These are phyloP conservation scores for Pygoscelis adeliae DNA, from an alignment of 2,113 vertebrate genomes.

Conservation along the genomic window DNA sequence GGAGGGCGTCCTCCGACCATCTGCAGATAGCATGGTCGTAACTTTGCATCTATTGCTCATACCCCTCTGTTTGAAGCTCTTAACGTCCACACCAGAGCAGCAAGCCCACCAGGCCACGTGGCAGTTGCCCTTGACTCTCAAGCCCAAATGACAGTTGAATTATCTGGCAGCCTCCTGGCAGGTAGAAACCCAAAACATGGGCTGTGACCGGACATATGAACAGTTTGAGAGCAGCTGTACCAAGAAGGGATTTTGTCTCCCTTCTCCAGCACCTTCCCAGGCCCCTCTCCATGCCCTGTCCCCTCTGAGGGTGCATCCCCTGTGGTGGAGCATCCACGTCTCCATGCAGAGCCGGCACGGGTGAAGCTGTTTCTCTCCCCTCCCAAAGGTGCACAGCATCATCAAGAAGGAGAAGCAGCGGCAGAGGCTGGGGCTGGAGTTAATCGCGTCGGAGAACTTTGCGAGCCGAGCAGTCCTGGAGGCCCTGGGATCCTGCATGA, in stretches of 20 bases:
- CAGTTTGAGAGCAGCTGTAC: not conserved
- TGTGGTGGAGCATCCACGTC: not conserved
- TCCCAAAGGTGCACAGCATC: slow-evolving; percentile 86
- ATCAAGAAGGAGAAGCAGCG: slow-evolving; percentile 94
- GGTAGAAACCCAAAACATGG: not conserved
- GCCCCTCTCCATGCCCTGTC: not conserved
- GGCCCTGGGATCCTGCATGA: slow-evolving; percentile 96
- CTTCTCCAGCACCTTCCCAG: not conserved
- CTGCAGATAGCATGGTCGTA: not conserved
- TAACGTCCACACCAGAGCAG: not conserved
- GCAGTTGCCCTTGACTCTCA: not conserved
- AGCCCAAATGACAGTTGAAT: not conserved
- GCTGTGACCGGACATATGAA: not conserved
- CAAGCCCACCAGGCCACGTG: not conserved
- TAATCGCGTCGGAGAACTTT: slow-evolving; percentile 96
- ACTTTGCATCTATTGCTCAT: not conserved
- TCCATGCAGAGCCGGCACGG: not conserved
- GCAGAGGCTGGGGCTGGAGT: slow-evolving; percentile 88
- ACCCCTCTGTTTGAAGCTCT: not conserved
- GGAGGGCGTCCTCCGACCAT: not conserved
- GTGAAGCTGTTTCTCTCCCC: not conserved
- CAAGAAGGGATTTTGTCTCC: not conserved
- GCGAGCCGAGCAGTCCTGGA: slow-evolving; percentile 94
- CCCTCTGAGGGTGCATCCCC: not conserved
- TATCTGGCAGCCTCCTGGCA: not conserved